Evolutionary conservation across 2,888 invertebrate species (phyloP), one percentile per base, ranked within the genome.

Genomic region (Dione juno): DNA sequence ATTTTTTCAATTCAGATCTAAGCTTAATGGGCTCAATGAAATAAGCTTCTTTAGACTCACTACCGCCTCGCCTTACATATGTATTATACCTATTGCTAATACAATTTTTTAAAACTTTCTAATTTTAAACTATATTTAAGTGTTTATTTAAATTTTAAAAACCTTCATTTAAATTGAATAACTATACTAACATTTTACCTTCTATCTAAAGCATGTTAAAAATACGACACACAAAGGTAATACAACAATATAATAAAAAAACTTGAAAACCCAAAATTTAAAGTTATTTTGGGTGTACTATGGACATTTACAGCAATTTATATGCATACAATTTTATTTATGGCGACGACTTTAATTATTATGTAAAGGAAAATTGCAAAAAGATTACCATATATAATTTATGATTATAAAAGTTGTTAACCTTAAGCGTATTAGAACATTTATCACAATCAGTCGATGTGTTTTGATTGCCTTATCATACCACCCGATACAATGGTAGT

Each of bases 341-440:
- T n/a, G n/a, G n/a, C n/a, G 37, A 57, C 11, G 6, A 37, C 37
- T 37, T 57, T 37, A 37, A 37, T 57, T 37, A 54, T 35, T 54
- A 37, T 10, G 37, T 37, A 11, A 11, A 57, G 37, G 54, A 57
- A 57, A 57, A 57, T 57, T 16, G 37, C 35, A 37, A n/a, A n/a
- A 14, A 28, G 5, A n/a, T 54, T n/a, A 57, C 11, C 10, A 57
- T 37, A n/a, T 57, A 57, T 57, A 37, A n/a, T 16, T 57, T n/a
- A 37, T 35, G 3, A 28, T 37, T 10, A 54, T 54, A 37, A 57
- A 57, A 57, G 54, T 57, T 37, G 54, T 57, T 57, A 57, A 57
- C 54, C 37, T 57, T 57, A n/a, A 16, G 10, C 35, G n/a, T 57
- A 57, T 37, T 57, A n/a, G 54, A 57, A 35, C 54, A 57, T 57